Conservation (phyloP, 2,797 vertebrate species). For the Gorsachius magnificus region DNA sequence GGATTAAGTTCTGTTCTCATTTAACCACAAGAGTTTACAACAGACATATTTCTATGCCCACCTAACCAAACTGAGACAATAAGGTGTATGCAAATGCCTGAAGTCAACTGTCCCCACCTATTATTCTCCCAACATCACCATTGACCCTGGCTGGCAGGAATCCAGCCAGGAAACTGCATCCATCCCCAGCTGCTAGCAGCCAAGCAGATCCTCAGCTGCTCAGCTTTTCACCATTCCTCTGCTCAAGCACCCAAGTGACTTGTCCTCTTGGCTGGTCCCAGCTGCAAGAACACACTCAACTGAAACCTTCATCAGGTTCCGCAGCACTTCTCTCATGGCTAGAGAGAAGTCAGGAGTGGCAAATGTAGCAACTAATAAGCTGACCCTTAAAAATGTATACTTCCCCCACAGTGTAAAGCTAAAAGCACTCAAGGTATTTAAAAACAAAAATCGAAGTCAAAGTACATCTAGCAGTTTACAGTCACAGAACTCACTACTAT, state of each 20-base stretch:
- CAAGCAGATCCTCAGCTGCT: background rate
- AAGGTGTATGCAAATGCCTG: background rate
- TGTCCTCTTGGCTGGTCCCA: background rate
- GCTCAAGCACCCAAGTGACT: background rate
- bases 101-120: background rate
- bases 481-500: background rate
- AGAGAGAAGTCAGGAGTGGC: background rate
- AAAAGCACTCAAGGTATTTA: background rate
- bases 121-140: rapidly evolving
- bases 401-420: background rate
- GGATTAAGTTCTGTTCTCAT: background rate
- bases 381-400: background rate
- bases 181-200: background rate
- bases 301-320: background rate
- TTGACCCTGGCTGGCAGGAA: background rate
- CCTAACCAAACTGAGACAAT: background rate
- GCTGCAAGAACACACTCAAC: background rate
- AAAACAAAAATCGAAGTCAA: background rate
- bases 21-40: background rate
- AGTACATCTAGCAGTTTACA: background rate
- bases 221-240: background rate
- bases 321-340: background rate
- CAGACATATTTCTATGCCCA: background rate
- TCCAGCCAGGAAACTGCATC: conserved; percentile 2
- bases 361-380: background rate